phyloP scores from a whole-genome alignment of 2,113 vertebrate species.

The Coptodon bakossiorum region DNA sequence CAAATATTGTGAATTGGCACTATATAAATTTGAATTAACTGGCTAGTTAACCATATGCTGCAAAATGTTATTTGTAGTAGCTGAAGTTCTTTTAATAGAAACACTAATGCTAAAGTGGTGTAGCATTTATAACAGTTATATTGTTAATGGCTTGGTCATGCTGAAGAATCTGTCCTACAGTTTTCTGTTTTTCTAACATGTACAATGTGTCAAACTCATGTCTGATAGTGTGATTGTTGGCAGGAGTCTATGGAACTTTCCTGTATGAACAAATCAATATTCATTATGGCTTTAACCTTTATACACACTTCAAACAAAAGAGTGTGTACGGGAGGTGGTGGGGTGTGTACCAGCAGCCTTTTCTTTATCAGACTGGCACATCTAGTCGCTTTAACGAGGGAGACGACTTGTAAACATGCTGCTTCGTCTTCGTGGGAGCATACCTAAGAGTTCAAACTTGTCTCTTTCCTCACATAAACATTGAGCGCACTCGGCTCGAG shows the following conservation, averaged over 20 bases:
- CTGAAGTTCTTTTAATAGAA: not conserved
- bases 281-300: not conserved
- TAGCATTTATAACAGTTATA: not conserved
- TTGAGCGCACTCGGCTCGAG: not conserved
- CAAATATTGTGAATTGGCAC: not conserved
- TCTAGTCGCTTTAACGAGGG: not conserved
- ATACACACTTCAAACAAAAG: not conserved
- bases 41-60: not conserved
- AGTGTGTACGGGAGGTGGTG: not conserved
- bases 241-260: not conserved
- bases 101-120: not conserved
- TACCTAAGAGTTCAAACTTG: not conserved
- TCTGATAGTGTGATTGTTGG: not conserved
- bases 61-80: not conserved
- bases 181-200: not conserved
- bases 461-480: not conserved
- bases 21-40: not conserved
- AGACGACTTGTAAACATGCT: not conserved
- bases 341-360: not conserved
- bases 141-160: not conserved
- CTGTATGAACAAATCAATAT: not conserved
- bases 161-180: not conserved
- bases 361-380: not conserved
- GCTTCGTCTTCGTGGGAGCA: not conserved
- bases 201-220: not conserved